Evolutionary conservation across 2,888 invertebrate genomes (phyloP), one percentile per base, ranked within the genome.

Genomic region (Polydrusus cervinus): DNA sequence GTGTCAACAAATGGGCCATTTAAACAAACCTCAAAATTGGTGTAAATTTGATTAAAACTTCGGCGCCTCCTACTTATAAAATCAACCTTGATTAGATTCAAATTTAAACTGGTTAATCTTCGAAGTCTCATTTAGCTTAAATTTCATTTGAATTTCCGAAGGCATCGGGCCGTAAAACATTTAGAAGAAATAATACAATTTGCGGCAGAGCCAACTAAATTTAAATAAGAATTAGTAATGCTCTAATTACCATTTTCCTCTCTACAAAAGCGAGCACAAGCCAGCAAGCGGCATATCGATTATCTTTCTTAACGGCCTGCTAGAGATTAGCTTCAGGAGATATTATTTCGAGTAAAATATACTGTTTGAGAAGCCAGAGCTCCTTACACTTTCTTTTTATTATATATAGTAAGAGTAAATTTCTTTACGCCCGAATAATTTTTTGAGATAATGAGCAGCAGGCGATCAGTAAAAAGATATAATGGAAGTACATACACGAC

Each of bases 221-320:
- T 76, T 76, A 76, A 76, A 76, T 76, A 73, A 73, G 76, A 73
- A 76, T 76, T 76, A 73, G 76, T 71, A 66, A 75, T 75, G 71
- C 72, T 67, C 72, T 69, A 75, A 75, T 75, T 75, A 72, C 64
- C 68, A 68, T 72, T 68, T 72, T 51, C 71, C 53, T 61, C 75
- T 60, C 49, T 57, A 57, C 66, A 66, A 55, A 18, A 70, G 53
- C 45, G 74, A 62, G 70, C 49, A 51, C 53, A 49, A 60, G 57
- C 57, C 49, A 49, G 73, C 62, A 14, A 51, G 62, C 61, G 45
- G 60, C 57, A 53, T 66, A 71, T 75, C 75, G 75, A 71, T 71
- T 75, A 70, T 62, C 62, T 71, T 75, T 49, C 64, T 71, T 73
- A 73, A 73, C 68, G 67, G 68, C 68, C 73, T 65, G 60, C 51